Base-by-base conservation (phyloP, 2,113 vertebrate genomes). In the Scartelaos histophorus region DNA sequence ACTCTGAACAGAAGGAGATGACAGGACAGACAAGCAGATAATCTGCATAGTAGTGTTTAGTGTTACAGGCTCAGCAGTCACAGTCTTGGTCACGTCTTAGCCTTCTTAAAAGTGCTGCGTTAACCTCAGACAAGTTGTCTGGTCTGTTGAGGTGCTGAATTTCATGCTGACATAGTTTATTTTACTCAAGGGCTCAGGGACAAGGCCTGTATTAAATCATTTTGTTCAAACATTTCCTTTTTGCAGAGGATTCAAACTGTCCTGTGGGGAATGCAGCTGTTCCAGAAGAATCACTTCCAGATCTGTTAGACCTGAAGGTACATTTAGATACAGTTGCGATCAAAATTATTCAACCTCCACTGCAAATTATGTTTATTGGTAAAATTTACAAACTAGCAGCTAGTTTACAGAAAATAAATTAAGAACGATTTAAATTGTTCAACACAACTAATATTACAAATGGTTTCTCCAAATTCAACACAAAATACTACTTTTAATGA, bases 81-180 rank as follows among this genome's bases (percentile, higher is more conserved):
- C 6, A 13, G 29, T 62, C 56, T 56, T 21, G 74, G 67, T 71
- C 53, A 71, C 79, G 72, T 66, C 81, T 89, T 51, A 82, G 79
- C 73, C 61, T 77, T 67, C 69, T 69, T 79, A 80, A 82, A 80
- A 75, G 38, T 75, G 80, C 87, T 74, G 75, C 85, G 83, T 87
- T 67, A 81, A 74, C 75, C 5, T 16, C 2, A 49, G 16, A 76
- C 67, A 67, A 74, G 35, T 71, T 25, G 17, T 49, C 69, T 38
- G 67, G 54, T 74, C 61, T 76, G 71, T 68, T 0, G 16, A 56
- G 47, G 67, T 49, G 73, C 60, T 60, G 56, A 0, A 16, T 77
- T 70, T 77, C 7, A 81, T 73, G 64, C 72, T 76, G 61, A 66
- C 62, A 43, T 66, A 43, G 73, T 69, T 66, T 76, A 61, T 22